A percentile compares a stretch with the other conserved stretches of the same genome.
phyloP scores from a whole-genome alignment of 2,888 invertebrate genomes.

The Omphaloscelis lunosa region DNA sequence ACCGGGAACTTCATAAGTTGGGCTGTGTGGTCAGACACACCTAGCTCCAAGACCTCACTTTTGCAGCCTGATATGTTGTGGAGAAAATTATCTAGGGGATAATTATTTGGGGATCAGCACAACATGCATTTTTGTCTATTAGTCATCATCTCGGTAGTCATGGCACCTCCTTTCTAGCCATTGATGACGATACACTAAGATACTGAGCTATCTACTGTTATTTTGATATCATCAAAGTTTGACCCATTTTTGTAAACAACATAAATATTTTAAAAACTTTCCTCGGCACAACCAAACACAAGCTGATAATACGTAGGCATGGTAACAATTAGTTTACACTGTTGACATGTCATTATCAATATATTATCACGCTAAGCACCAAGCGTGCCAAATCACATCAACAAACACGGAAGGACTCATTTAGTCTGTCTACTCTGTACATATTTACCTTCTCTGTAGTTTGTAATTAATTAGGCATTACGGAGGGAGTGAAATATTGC shows the following conservation, averaged over 20 bases:
- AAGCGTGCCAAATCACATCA: slow-evolving; percentile 33
- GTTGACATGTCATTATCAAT: slow-evolving; percentile 15
- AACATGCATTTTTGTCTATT: too few species aligned
- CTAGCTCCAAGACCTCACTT: too few species aligned
- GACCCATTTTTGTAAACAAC: slow-evolving; percentile 17
- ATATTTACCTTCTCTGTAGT: slow-evolving; percentile 19
- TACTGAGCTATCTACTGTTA: neutral
- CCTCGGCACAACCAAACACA: slow-evolving; percentile 6
- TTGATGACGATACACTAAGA: neutral
- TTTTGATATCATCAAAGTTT: neutral
- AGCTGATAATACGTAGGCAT: slow-evolving; percentile 18
- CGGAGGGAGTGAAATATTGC: neutral
- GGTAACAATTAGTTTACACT: slow-evolving; percentile 31
- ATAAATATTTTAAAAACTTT: slow-evolving; percentile 23
- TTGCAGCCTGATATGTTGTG: too few species aligned
- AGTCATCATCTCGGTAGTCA: neutral
- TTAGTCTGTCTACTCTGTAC: neutral
- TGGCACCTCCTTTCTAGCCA: neutral
- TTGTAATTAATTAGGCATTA: neutral
- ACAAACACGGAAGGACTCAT: slow-evolving; percentile 13
- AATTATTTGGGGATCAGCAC: too few species aligned
- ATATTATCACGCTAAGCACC: slow-evolving; percentile 4
- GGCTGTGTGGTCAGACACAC: too few species aligned
- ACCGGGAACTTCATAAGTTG: too few species aligned
- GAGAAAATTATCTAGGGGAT: too few species aligned